phyloP scores from a whole-genome alignment of 2,113 vertebrate species.

The Paramisgurnus dabryanus region DNA sequence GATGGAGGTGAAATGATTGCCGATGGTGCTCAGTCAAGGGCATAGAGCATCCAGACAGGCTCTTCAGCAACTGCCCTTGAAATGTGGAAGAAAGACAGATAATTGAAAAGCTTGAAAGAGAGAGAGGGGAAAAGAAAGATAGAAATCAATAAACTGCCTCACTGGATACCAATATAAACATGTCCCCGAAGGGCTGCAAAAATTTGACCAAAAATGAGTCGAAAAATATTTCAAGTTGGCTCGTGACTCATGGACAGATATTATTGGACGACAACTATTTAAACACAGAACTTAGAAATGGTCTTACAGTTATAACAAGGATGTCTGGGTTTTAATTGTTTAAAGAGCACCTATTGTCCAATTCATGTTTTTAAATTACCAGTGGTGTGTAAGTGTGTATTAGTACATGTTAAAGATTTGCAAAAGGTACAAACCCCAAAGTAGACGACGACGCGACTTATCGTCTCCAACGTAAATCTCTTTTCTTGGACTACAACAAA shows the following conservation, averaged over 20 bases:
- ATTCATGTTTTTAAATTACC: too few relatives aligned
- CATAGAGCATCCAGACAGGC: conserved; percentile 28
- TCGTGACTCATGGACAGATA: neutral
- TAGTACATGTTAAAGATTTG: too few relatives aligned
- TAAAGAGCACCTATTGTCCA: too few relatives aligned
- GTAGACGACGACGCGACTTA: too few relatives aligned
- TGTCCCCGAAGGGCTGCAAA: neutral
- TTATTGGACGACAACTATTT: neutral
- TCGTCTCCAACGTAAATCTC: too few relatives aligned
- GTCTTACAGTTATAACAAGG: neutral
- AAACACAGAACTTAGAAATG: neutral
- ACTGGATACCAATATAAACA: conserved; percentile 10
- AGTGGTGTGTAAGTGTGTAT: too few relatives aligned
- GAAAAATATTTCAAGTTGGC: neutral
- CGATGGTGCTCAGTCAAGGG: conserved; percentile 32
- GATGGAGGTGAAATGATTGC: conserved; percentile 29
- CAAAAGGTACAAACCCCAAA: too few relatives aligned
- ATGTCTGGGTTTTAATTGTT: too few relatives aligned
- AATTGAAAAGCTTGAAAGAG: conserved; percentile 38
- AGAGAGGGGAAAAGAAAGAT: conserved; percentile 24
- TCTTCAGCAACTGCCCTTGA: conserved; percentile 9
- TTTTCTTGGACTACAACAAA: too few relatives aligned
- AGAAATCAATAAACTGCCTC: conserved; percentile 26
- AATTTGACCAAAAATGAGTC: neutral
- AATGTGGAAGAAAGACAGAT: conserved; percentile 14